Evolutionary conservation across 2,888 invertebrate species (phyloP).

Genomic region (Tipula unca): DNA sequence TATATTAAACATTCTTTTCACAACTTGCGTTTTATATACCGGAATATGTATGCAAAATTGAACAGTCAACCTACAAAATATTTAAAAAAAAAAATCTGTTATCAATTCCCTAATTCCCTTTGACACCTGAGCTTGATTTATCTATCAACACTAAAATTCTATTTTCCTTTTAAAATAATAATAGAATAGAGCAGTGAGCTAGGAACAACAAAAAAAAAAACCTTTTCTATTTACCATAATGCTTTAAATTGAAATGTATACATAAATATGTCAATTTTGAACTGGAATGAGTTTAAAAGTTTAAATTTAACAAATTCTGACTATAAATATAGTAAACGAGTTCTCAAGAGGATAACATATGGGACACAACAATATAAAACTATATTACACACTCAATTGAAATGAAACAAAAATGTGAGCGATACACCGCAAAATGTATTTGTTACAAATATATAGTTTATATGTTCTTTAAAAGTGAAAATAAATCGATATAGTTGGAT

Average conservation of each 20-base stretch:
- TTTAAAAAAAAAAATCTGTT: background rate
- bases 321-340: background rate
- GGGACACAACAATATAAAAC: background rate
- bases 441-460: background rate
- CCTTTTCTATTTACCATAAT: background rate
- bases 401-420: background rate
- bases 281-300: background rate
- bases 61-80: background rate
- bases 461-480: background rate
- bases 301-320: background rate
- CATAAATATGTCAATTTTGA: background rate
- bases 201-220: background rate
- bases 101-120: constrained; percentile 15
- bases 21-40: background rate
- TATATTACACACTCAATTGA: background rate
- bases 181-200: background rate
- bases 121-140: constrained; percentile 16
- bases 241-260: background rate
- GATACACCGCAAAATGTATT: background rate
- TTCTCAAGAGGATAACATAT: background rate
- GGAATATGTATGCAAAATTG: background rate
- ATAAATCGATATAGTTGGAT: background rate
- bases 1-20: background rate
- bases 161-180: constrained; percentile 9
- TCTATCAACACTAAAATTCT: background rate